A percentile compares a stretch with the other conserved stretches of the same genome.
Evolutionary conservation across 2,888 invertebrate species (phyloP).

Genomic region (Pardosa pseudoannulata): DNA sequence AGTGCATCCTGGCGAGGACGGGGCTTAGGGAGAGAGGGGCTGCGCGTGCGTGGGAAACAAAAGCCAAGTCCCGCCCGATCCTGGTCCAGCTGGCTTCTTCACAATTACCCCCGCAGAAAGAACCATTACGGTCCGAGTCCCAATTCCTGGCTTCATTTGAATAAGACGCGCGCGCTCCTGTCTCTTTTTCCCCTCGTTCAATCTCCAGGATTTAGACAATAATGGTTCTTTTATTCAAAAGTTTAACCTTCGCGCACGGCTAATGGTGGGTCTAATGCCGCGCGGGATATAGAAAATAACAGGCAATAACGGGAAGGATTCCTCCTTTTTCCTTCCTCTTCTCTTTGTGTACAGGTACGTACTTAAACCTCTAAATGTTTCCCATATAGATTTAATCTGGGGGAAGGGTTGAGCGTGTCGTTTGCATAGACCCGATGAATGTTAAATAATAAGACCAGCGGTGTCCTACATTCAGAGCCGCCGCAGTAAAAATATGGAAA

Average conservation of each 20-base stretch:
- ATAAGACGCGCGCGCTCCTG: constrained; percentile 46
- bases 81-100: constrained; percentile 48
- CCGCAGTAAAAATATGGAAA: no score
- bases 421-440: neutral
- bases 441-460: constrained; percentile 3
- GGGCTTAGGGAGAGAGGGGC: no score
- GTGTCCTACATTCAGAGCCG: constrained; percentile 14
- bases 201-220: constrained; percentile 68
- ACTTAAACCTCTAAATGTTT: constrained; percentile 21
- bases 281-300: constrained; percentile 57
- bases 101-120: constrained; percentile 57
- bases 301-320: constrained; percentile 61
- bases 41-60: neutral
- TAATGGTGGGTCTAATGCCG: constrained; percentile 62
- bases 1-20: no score
- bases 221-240: constrained; percentile 72
- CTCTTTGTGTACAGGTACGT: constrained; percentile 14
- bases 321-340: constrained; percentile 16
- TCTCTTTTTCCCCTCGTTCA: constrained; percentile 20
- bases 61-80: constrained; percentile 52
- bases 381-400: constrained; percentile 12
- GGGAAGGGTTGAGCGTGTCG: constrained; percentile 4
- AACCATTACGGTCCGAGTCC: constrained; percentile 52
- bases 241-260: constrained; percentile 27
- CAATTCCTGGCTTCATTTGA: constrained; percentile 63